phyloP scores from a whole-genome alignment of 2,113 vertebrate genomes.

The Strigops habroptila region DNA sequence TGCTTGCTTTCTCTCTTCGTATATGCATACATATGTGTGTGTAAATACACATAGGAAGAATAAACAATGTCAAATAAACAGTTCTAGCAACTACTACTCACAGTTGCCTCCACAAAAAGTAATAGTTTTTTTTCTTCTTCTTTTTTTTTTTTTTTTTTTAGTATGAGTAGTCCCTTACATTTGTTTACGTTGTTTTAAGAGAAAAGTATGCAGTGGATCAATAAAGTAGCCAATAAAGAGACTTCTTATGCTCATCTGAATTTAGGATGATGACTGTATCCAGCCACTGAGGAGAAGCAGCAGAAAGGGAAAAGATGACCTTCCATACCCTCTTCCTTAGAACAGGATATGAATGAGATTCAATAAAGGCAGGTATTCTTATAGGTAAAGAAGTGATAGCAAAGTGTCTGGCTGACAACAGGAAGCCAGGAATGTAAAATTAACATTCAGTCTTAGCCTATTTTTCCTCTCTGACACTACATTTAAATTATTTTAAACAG shows the following conservation, averaged over 20 bases:
- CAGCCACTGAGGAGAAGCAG: neutral
- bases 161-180: neutral
- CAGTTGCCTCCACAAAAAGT: neutral
- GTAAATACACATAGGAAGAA: neutral
- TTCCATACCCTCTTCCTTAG: neutral
- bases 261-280: neutral
- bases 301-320: neutral
- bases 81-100: neutral
- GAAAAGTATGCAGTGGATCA: neutral
- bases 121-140: neutral
- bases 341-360: neutral
- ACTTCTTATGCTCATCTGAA: neutral
- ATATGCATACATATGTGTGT: rapidly evolving
- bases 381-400: neutral
- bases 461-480: slow-evolving; percentile 8
- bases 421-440: slow-evolving; percentile 11
- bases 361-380: neutral
- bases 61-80: neutral
- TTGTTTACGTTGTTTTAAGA: neutral
- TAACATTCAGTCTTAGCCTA: slow-evolving; percentile 28
- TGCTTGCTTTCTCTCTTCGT: neutral
- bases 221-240: neutral
- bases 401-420: neutral
- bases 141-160: neutral
- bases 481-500: slow-evolving; percentile 48